Conservation (phyloP, 2,888 invertebrate genomes). For the Gortyna flavago region DNA sequence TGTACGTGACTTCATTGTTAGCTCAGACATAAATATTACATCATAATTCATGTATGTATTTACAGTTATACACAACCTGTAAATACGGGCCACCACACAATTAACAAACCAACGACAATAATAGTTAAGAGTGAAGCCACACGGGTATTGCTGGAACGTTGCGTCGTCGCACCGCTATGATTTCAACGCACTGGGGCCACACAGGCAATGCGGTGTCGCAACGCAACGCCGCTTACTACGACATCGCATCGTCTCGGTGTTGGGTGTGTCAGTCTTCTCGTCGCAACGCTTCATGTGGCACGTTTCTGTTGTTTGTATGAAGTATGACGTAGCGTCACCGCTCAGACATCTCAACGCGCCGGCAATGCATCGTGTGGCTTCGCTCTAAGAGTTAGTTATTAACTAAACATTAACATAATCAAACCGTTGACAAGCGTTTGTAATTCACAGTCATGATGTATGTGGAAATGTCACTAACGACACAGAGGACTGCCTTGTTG, state of each 20-base stretch:
- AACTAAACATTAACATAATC: background rate
- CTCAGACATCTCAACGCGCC: background rate
- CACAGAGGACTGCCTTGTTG: background rate
- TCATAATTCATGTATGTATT: background rate
- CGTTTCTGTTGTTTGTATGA: background rate
- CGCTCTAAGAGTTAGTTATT: background rate
- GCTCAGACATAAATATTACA: background rate
- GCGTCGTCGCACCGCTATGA: background rate
- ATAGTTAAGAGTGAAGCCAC: slow-evolving; percentile 4
- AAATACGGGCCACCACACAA: slow-evolving; percentile 10
- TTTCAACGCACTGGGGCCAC: background rate
- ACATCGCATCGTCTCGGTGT: background rate
- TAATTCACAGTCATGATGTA: background rate
- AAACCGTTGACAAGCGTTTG: background rate
- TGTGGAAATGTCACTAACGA: background rate
- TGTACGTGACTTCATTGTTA: background rate
- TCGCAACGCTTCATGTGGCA: background rate
- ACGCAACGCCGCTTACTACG: background rate
- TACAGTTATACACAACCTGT: background rate
- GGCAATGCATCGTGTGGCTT: background rate
- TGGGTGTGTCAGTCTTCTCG: no score
- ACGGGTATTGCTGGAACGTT: background rate
- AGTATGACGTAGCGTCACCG: background rate
- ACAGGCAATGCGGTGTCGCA: background rate
- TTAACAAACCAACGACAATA: slow-evolving; percentile 13